Conservation (phyloP, 2,113 vertebrate genomes). For the Eira barbara region DNA sequence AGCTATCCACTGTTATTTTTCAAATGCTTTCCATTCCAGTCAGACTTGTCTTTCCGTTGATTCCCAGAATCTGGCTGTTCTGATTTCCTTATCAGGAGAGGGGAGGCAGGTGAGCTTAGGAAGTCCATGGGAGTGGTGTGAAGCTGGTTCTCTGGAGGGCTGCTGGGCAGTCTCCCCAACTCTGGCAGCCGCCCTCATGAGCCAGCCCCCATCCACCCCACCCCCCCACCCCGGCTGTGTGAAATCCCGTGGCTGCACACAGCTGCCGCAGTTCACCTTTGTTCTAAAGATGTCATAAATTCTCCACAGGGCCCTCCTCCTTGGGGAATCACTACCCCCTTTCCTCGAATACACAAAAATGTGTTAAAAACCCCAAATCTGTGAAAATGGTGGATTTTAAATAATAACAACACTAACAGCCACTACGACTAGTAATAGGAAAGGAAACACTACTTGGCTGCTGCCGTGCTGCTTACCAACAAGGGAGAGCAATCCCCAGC, state of each 20-base stretch:
- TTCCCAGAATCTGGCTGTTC: neutral
- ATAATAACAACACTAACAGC: neutral
- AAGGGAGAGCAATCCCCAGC: neutral
- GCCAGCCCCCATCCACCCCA: neutral
- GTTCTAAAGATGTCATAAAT: neutral
- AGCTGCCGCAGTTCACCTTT: neutral
- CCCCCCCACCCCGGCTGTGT: neutral
- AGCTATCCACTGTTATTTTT: neutral
- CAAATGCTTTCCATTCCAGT: neutral
- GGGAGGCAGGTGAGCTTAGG: neutral
- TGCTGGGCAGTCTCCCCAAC: neutral
- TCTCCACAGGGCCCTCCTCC: neutral
- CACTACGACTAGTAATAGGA: neutral
- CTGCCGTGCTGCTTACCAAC: neutral
- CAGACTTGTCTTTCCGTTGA: neutral
- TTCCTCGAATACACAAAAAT: neutral
- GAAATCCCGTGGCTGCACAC: neutral
- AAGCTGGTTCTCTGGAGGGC: neutral
- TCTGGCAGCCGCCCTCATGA: neutral
- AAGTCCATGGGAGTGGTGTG: too few species aligned
- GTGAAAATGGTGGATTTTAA: neutral
- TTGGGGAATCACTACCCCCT: neutral
- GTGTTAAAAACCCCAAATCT: neutral
- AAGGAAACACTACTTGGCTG: neutral
- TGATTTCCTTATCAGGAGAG: neutral